Evolutionary conservation across 1,140 invertebrate genomes (phyloP).

Genomic region (Drosophila grimshawi): DNA sequence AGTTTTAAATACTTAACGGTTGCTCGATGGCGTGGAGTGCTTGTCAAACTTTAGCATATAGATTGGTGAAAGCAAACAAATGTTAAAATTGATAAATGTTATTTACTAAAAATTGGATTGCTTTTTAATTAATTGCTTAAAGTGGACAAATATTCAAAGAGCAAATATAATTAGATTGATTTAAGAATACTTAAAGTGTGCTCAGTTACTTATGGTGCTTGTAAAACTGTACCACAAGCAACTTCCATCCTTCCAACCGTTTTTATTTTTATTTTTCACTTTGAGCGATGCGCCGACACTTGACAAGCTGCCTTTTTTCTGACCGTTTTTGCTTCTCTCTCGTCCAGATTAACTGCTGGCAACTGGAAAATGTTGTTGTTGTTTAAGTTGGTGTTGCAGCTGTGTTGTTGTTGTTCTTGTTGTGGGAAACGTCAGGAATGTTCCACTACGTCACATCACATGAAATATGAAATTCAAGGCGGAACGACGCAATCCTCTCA

Average conservation of each 20-base stretch:
- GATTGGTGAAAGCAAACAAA: not conserved
- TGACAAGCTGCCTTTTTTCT: not conserved
- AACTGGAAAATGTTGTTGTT: not conserved
- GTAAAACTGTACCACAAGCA: no score
- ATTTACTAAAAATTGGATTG: no score
- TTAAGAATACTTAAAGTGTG: no score
- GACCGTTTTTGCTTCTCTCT: not conserved
- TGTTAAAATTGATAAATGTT: no score
- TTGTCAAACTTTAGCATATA: not conserved
- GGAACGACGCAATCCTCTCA: slow-evolving; percentile 7
- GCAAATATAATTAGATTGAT: no score
- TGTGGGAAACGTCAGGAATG: slow-evolving; percentile 70
- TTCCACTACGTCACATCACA: slow-evolving; percentile 85
- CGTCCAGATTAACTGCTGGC: no score
- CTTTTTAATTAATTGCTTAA: no score
- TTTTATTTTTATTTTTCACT: no score
- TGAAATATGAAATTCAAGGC: slow-evolving; percentile 69
- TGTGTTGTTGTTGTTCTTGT: slow-evolving; percentile 23
- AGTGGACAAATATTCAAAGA: no score
- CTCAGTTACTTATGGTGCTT: no score
- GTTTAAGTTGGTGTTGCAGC: not conserved
- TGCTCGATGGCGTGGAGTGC: not conserved
- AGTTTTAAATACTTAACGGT: not conserved
- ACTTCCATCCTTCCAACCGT: no score
- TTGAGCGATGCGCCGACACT: no score